A percentile compares a stretch with the other conserved stretches of the same genome.
Conservation (phyloP, 1,140 invertebrate genomes). For the Hormaphis cornu region DNA sequence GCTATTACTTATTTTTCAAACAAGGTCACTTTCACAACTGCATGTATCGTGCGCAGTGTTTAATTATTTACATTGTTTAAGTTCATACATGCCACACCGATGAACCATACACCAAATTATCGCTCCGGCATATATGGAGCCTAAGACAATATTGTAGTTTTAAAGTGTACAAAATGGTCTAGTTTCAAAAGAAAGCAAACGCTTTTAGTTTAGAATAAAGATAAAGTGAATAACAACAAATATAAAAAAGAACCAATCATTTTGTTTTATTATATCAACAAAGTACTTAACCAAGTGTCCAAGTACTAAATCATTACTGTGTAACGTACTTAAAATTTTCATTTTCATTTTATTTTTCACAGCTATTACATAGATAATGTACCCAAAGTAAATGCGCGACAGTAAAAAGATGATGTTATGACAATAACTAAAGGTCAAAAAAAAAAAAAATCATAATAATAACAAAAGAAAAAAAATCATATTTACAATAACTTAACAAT, state of each 20-base stretch:
- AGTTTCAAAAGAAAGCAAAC: too few species aligned
- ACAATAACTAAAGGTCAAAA: slow-evolving; percentile 28
- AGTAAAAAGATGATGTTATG: slow-evolving; percentile 7
- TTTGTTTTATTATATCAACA: slow-evolving; percentile 31
- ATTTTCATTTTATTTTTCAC: slow-evolving; percentile 14
- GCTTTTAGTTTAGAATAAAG: too few species aligned
- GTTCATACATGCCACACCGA: too few species aligned
- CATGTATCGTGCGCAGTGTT: too few species aligned
- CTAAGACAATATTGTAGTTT: too few species aligned
- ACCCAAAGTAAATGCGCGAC: slow-evolving; percentile 29
- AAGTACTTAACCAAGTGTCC: slow-evolving; percentile 15
- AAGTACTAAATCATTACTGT: slow-evolving; percentile 27
- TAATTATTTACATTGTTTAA: too few species aligned
- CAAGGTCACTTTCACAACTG: too few species aligned
- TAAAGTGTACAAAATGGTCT: too few species aligned
- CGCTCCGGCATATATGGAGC: too few species aligned
- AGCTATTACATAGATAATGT: slow-evolving; percentile 30
- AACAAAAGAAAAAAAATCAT: slow-evolving; percentile 33
- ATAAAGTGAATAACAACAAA: neutral
- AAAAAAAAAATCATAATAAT: neutral
- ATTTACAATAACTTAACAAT: slow-evolving; percentile 32
- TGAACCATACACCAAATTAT: too few species aligned
- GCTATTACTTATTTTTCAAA: too few species aligned
- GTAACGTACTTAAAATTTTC: slow-evolving; percentile 1
- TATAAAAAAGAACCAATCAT: slow-evolving; percentile 28